phyloP scores from a whole-genome alignment of 1,140 invertebrate species.

The Dendrolimus kikuchii region DNA sequence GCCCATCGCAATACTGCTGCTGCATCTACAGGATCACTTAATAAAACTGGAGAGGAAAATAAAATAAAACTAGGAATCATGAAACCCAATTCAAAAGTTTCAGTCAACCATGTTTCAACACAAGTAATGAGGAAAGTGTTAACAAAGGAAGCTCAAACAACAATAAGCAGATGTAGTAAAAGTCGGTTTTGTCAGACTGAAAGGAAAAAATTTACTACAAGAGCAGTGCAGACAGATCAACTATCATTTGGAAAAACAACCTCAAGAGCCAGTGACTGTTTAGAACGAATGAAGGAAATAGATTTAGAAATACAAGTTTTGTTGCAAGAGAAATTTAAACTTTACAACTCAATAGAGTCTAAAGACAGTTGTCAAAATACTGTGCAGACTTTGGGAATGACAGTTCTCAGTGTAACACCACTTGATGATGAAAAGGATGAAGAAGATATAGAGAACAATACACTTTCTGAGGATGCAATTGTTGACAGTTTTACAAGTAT shows the following conservation, averaged over 20 bases:
- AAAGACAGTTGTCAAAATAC: slow-evolving; percentile 29
- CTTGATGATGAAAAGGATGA: slow-evolving; percentile 24
- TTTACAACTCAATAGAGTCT: slow-evolving; percentile 59
- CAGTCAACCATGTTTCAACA: slow-evolving; percentile 14
- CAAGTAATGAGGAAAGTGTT: slow-evolving; percentile 30
- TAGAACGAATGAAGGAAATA: slow-evolving; percentile 68
- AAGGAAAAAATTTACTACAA: slow-evolving; percentile 23
- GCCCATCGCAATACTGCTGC: slow-evolving; percentile 53
- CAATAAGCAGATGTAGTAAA: slow-evolving; percentile 20
- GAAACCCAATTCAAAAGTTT: slow-evolving; percentile 13
- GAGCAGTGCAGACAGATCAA: slow-evolving; percentile 37
- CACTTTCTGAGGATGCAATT: slow-evolving; percentile 33
- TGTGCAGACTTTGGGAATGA: slow-evolving; percentile 49
- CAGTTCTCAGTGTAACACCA: slow-evolving; percentile 43
- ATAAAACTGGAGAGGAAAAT: slow-evolving; percentile 13
- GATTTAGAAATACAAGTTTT: slow-evolving; percentile 66
- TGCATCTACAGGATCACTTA: slow-evolving; percentile 13
- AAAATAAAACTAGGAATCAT: slow-evolving; percentile 6
- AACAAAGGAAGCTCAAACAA: slow-evolving; percentile 44
- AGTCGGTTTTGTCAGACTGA: slow-evolving; percentile 41
- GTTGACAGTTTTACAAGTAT: slow-evolving; percentile 51
- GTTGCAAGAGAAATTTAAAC: slow-evolving; percentile 66
- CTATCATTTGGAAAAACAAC: slow-evolving; percentile 9
- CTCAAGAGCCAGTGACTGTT: slow-evolving; percentile 33
- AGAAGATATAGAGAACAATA: slow-evolving; percentile 13